Conservation (phyloP, 2,888 invertebrate genomes). For the Acanthosepion pharaonis region DNA sequence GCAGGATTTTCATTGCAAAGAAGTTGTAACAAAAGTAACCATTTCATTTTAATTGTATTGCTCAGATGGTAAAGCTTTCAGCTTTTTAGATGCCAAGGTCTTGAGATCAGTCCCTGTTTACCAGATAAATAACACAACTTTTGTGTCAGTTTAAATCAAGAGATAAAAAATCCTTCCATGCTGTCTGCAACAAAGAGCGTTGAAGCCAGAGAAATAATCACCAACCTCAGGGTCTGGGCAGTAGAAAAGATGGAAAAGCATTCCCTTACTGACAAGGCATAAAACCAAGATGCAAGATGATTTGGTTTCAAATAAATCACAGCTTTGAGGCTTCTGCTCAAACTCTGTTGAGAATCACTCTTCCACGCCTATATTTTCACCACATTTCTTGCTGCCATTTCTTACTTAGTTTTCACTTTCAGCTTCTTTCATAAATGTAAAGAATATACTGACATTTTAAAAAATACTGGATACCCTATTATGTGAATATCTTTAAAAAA, state of each 20-base stretch:
- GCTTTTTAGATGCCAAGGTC: not conserved
- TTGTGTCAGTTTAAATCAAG: not conserved
- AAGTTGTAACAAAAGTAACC: not conserved
- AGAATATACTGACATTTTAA: not conserved
- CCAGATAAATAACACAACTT: not conserved
- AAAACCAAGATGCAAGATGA: not conserved
- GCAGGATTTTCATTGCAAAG: constrained; percentile 14
- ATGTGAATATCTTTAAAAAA: not conserved
- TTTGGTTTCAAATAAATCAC: not conserved
- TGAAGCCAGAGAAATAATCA: not conserved
- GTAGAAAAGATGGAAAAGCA: not conserved
- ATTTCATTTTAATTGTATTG: not conserved
- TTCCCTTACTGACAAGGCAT: not conserved
- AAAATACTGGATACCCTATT: not conserved
- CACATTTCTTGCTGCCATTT: not conserved
- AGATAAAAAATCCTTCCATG: not conserved
- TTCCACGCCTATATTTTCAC: not conserved
- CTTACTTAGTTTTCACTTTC: not conserved
- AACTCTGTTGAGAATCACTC: not conserved
- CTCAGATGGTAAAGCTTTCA: not conserved
- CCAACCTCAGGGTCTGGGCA: not conserved
- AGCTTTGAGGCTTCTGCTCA: not conserved
- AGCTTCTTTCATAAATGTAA: not conserved
- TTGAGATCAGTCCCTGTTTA: not conserved
- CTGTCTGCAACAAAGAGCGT: not conserved